Conservation (phyloP, 2,888 invertebrate genomes). For the Tryphoninae sp. region DNA sequence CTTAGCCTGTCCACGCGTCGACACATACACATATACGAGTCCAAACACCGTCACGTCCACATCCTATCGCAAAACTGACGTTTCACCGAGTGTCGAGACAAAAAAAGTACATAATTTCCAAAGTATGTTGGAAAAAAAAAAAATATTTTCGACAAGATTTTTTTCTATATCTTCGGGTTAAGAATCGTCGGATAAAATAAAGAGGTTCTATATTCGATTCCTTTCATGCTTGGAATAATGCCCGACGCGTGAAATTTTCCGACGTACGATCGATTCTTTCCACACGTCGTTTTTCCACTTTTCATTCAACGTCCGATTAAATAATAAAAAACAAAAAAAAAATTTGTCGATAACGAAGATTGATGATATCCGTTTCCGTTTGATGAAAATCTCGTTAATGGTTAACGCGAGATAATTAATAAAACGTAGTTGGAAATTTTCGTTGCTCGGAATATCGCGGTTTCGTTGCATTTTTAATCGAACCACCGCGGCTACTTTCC, state of each 20-base stretch:
- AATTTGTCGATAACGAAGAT: too few species aligned
- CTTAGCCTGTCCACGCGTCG: not conserved
- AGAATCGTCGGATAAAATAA: constrained; percentile 13
- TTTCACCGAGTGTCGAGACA: constrained; percentile 1
- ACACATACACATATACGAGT: not conserved
- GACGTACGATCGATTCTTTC: not conserved
- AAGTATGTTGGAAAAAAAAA: constrained; percentile 8
- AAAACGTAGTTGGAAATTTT: too few species aligned
- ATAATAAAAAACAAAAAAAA: too few species aligned
- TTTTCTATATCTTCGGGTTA: not conserved
- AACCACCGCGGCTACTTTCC: too few species aligned
- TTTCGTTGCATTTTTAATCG: too few species aligned
- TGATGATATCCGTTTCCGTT: too few species aligned
- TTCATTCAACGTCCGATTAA: too few species aligned
- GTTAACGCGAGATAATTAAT: too few species aligned
- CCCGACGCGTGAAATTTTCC: not conserved
- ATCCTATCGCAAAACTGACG: constrained; percentile 18
- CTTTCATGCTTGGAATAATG: not conserved
- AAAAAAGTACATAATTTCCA: constrained; percentile 47
- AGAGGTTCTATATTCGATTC: constrained; percentile 34
- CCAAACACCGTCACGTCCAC: constrained; percentile 38
- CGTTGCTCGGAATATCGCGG: too few species aligned
- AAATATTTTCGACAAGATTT: not conserved
- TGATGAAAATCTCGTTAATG: too few species aligned
- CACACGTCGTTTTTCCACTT: not conserved